phyloP scores from a whole-genome alignment of 2,113 vertebrate species.

The Solea solea region DNA sequence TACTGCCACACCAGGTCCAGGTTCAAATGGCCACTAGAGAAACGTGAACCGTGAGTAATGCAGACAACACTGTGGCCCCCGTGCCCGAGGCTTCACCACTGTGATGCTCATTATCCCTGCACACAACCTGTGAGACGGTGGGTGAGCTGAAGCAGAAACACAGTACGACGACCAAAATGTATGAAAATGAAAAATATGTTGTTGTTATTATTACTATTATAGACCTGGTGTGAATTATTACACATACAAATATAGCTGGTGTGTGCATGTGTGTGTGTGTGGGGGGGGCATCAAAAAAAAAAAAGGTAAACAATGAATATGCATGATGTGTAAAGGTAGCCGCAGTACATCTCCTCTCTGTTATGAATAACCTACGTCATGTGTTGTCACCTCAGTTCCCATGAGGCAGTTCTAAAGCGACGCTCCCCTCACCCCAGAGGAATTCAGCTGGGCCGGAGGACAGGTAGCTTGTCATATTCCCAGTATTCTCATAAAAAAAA shows the following conservation, averaged over 20 bases:
- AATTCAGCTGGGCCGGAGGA: constrained; percentile 76
- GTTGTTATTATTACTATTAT: constrained; percentile 22
- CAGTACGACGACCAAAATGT: constrained; percentile 34
- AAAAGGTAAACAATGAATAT: constrained; percentile 79
- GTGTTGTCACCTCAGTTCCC: constrained; percentile 78
- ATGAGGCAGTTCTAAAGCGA: constrained; percentile 67
- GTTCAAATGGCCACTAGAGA: constrained; percentile 75
- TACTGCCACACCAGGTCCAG: constrained; percentile 70
- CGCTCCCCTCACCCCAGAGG: constrained; percentile 73
- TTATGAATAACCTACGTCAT: constrained; percentile 80
- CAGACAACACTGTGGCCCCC: constrained; percentile 61
- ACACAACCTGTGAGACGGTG: constrained; percentile 35
- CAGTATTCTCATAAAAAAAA: constrained; percentile 62
- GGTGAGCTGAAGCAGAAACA: constrained; percentile 28
- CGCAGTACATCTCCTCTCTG: constrained; percentile 56
- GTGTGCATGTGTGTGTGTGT: neutral
- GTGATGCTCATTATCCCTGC: constrained; percentile 39
- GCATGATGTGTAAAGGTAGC: constrained; percentile 69
- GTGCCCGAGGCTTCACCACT: constrained; percentile 62
- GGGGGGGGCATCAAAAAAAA: constrained; percentile 38
- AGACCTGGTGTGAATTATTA: constrained; percentile 56
- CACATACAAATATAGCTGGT: constrained; percentile 47
- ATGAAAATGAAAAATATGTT: constrained; percentile 52
- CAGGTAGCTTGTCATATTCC: constrained; percentile 81
- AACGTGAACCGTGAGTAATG: constrained; percentile 77